Percentiles rank a stretch among this genome's conserved stretches.
phyloP scores from a whole-genome alignment of 2,797 vertebrate genomes.

The Crenuchus spilurus region DNA sequence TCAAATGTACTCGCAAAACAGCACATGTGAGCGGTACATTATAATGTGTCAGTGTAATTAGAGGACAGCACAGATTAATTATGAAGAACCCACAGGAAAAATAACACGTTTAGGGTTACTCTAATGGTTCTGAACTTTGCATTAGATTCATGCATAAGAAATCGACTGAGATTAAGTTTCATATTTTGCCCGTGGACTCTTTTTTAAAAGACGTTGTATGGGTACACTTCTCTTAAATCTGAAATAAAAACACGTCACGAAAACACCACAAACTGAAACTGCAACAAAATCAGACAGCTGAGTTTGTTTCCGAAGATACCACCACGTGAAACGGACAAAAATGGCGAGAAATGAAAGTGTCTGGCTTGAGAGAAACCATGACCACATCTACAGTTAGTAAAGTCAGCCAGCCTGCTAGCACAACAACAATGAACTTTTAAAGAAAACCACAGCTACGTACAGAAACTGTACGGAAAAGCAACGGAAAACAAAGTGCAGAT shows the following conservation, averaged over 20 bases:
- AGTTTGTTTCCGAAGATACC: slow-evolving; percentile 43
- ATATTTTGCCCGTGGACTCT: slow-evolving; percentile 82
- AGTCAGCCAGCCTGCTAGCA: slow-evolving; percentile 77
- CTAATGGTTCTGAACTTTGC: slow-evolving; percentile 43
- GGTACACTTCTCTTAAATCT: slow-evolving; percentile 51
- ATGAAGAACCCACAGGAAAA: slow-evolving; percentile 82
- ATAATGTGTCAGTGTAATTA: slow-evolving; percentile 23
- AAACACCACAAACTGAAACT: slow-evolving; percentile 53
- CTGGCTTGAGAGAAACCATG: slow-evolving; percentile 69
- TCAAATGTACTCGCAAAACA: slow-evolving; percentile 44
- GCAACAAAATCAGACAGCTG: slow-evolving; percentile 56
- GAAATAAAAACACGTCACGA: slow-evolving; percentile 53
- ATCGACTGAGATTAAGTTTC: background rate
- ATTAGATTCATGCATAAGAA: slow-evolving; percentile 10
- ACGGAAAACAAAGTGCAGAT: slow-evolving; percentile 73
- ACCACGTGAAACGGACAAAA: slow-evolving; percentile 57
- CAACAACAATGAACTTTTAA: slow-evolving; percentile 76
- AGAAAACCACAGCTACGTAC: slow-evolving; percentile 71
- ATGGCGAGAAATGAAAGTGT: slow-evolving; percentile 67
- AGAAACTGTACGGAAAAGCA: slow-evolving; percentile 71
- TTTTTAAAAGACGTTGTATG: slow-evolving; percentile 71
- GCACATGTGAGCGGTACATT: slow-evolving; percentile 30
- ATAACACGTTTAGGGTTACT: slow-evolving; percentile 58
- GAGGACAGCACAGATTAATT: slow-evolving; percentile 68
- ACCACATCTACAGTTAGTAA: slow-evolving; percentile 65